These are phyloP conservation scores for Phengaris alcon DNA, from an alignment of 2,888 invertebrate genomes.

Conservation along the genomic window DNA sequence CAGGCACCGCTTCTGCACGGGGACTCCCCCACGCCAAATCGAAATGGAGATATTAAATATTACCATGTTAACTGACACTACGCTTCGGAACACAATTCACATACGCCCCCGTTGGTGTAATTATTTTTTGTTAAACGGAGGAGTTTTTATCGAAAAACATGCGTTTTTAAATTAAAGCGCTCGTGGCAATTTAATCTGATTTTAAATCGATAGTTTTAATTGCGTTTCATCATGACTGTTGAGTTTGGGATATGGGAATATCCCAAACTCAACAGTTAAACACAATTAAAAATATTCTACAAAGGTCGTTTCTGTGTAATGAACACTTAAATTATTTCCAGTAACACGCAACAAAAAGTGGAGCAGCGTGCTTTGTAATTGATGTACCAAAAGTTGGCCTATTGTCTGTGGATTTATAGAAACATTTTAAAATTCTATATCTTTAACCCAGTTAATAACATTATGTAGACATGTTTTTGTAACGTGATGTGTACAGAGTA, in stretches of 20 bases:
- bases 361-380: background rate
- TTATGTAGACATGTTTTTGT: too few relatives aligned
- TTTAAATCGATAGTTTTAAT: constrained; percentile 1
- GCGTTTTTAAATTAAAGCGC: background rate
- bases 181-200: background rate
- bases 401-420: background rate
- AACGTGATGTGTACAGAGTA: too few relatives aligned
- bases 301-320: constrained; percentile 2
- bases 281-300: background rate
- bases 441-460: too few relatives aligned
- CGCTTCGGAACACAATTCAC: background rate
- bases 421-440: background rate
- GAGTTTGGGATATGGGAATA: background rate
- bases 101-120: background rate
- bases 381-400: background rate
- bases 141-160: background rate
- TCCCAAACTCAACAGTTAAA: background rate
- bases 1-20: background rate
- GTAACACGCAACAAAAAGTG: background rate
- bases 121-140: background rate
- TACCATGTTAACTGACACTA: background rate
- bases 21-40: background rate
- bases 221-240: background rate
- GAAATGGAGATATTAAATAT: background rate
- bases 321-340: background rate